These are phyloP conservation scores for Channa striata DNA, from an alignment of 2,797 vertebrate genomes.

Conservation along the genomic window DNA sequence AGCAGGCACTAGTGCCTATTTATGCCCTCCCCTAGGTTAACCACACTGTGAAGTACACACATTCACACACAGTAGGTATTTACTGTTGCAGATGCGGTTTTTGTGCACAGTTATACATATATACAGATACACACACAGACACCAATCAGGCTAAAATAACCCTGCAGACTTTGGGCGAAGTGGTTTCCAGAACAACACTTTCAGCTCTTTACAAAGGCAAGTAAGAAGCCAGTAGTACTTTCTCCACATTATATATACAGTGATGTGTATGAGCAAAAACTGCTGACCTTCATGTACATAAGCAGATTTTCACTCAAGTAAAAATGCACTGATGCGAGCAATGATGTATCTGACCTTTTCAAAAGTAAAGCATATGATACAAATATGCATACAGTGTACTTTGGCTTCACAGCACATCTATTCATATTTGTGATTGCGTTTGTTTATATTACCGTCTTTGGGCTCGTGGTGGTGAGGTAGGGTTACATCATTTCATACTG, in stretches of 20 bases:
- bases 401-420: conserved; percentile 7
- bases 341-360: conserved; percentile 35
- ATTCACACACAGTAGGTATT: conserved; percentile 12
- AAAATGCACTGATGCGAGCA: conserved; percentile 27
- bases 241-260: neutral
- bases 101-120: neutral
- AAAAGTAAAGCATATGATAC: conserved; percentile 2
- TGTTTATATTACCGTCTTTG: conserved; percentile 11
- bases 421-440: neutral
- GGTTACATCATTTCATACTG: conserved; percentile 47
- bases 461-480: conserved; percentile 25
- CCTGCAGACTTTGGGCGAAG: neutral
- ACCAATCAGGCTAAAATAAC: neutral
- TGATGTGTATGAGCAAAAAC: neutral
- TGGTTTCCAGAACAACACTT: conserved; percentile 1
- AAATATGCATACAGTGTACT: conserved; percentile 13
- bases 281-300: conserved; percentile 37
- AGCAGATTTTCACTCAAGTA: conserved; percentile 2
- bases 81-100: conserved; percentile 27
- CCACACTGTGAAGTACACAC: conserved; percentile 28
- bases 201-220: conserved; percentile 5
- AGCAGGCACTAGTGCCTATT: conserved; percentile 20
- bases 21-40: conserved; percentile 17
- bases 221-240: neutral
- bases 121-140: conserved; percentile 7